Evolutionary conservation across 2,113 vertebrate species (phyloP).

Genomic region (Pollimyrus isidori): DNA sequence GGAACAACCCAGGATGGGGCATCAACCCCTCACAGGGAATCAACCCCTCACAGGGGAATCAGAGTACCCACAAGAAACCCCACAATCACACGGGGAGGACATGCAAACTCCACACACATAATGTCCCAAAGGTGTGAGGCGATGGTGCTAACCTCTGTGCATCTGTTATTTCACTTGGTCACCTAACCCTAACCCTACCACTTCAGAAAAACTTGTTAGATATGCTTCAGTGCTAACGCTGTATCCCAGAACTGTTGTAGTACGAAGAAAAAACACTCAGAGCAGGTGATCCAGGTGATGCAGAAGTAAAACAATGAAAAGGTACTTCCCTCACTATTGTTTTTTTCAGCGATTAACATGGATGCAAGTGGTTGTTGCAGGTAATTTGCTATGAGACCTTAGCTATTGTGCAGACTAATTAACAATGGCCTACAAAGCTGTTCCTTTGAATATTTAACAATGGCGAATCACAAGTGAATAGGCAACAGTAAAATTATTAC

Average conservation of each 20-base stretch:
- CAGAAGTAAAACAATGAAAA: slow-evolving; percentile 12
- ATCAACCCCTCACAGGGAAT: not conserved
- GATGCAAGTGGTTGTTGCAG: slow-evolving; percentile 47
- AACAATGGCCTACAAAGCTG: slow-evolving; percentile 65
- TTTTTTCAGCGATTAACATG: slow-evolving; percentile 35
- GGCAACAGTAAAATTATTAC: slow-evolving; percentile 58
- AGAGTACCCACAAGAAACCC: not conserved
- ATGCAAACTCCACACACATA: not conserved
- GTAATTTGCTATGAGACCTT: slow-evolving; percentile 55
- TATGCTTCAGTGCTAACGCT: not conserved
- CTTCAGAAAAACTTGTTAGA: not conserved
- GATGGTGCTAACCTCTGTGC: no score
- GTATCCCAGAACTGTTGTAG: slow-evolving; percentile 8
- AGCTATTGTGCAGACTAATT: slow-evolving; percentile 62
- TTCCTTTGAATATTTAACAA: slow-evolving; percentile 71
- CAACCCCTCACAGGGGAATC: no score
- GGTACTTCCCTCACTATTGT: slow-evolving; percentile 29
- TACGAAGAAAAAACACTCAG: slow-evolving; percentile 14
- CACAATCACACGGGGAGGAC: not conserved
- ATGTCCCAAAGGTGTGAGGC: not conserved
- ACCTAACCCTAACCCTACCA: not conserved
- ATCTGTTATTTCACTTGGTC: not conserved
- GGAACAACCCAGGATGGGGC: not conserved
- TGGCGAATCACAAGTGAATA: slow-evolving; percentile 54
- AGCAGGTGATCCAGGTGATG: not conserved